Conservation (phyloP, 2,113 vertebrate genomes). For the Oriolus oriolus region DNA sequence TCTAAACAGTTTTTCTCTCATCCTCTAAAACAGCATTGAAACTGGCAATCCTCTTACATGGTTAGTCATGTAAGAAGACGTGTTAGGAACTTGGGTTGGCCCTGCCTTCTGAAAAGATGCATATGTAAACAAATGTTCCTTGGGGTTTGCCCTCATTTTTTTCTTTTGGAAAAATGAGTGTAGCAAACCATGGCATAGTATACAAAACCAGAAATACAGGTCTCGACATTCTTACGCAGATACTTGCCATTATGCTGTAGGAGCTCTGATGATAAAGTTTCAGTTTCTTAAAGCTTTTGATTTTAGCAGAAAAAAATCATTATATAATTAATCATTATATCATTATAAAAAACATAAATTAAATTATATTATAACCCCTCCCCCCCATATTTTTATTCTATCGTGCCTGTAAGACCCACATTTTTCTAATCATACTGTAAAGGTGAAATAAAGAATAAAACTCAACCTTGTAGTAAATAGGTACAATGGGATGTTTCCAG, state of each 20-base stretch:
- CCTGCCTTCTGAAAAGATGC: neutral
- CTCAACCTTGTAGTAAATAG: neutral
- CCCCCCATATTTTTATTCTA: neutral
- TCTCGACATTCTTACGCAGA: neutral
- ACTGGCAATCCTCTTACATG: neutral
- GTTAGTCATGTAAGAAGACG: neutral
- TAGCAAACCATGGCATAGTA: neutral
- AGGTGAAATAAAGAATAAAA: neutral
- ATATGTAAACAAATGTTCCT: neutral
- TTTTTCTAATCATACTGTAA: neutral
- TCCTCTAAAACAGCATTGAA: neutral
- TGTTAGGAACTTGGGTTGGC: neutral
- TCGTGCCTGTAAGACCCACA: neutral
- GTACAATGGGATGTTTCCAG: neutral
- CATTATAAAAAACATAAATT: neutral
- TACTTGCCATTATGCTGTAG: neutral
- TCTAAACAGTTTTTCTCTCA: neutral
- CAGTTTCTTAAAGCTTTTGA: neutral
- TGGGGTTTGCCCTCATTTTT: neutral
- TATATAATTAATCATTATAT: neutral
- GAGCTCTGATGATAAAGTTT: neutral
- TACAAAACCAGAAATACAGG: neutral
- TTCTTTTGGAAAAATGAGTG: neutral
- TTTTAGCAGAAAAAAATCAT: neutral
- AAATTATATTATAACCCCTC: neutral